Conservation (phyloP, 2,888 invertebrate genomes). For the Piscicola geometra region DNA sequence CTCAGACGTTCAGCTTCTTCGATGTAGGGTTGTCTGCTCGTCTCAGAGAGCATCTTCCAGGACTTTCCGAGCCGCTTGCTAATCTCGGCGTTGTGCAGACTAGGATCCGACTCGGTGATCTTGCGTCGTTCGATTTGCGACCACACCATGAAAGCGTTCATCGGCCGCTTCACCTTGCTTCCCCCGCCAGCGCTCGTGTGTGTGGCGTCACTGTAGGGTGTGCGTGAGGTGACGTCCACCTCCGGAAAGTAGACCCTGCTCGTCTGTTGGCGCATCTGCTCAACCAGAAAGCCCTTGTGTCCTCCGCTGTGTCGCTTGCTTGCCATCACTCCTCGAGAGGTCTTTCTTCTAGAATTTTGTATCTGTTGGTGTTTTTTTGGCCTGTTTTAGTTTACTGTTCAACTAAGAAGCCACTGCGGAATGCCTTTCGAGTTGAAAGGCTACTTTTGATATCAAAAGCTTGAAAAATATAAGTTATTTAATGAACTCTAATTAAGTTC, state of each 20-base stretch:
- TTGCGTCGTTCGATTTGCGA: background rate
- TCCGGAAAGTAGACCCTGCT: conserved; percentile 30
- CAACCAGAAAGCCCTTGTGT: too few relatives aligned
- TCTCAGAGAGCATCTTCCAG: conserved; percentile 23
- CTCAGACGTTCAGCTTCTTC: conserved; percentile 29
- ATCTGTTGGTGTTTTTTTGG: too few relatives aligned
- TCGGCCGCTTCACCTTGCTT: conserved; percentile 41
- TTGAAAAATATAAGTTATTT: too few relatives aligned
- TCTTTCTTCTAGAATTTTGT: too few relatives aligned
- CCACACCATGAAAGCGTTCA: conserved; percentile 35
- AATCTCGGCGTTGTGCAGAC: conserved; percentile 34
- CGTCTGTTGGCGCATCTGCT: too few relatives aligned
- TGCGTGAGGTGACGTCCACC: conserved; percentile 81
- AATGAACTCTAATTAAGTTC: too few relatives aligned
- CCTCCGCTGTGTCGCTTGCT: too few relatives aligned
- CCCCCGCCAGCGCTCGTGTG: conserved; percentile 84
- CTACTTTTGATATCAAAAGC: too few relatives aligned
- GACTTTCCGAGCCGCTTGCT: conserved; percentile 25
- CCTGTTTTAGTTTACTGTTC: too few relatives aligned
- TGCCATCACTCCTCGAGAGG: too few relatives aligned
- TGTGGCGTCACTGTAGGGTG: conserved; percentile 97
- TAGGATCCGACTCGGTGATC: conserved; percentile 13
- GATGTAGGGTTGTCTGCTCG: conserved; percentile 23
- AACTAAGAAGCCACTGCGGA: too few relatives aligned
- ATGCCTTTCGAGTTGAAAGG: too few relatives aligned